Evolutionary conservation across 2,888 invertebrate genomes (phyloP).

Genomic region (Melolontha melolontha): DNA sequence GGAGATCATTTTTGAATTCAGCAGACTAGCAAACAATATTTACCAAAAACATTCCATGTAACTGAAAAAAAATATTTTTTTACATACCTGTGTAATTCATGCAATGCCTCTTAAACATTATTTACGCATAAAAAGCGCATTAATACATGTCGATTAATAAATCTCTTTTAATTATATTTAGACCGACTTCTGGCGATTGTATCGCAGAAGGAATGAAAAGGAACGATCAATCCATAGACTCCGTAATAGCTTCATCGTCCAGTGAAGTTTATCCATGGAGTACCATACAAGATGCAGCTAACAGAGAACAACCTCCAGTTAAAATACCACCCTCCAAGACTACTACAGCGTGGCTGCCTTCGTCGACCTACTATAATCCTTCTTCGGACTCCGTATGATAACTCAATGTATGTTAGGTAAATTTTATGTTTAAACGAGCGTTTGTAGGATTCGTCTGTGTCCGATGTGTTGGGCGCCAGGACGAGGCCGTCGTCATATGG

Average conservation of each 20-base stretch:
- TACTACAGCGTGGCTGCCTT: conserved; percentile 55
- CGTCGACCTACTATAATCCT: conserved; percentile 43
- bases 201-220: conserved; percentile 4
- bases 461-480: conserved; percentile 57
- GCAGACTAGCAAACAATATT: too few species aligned
- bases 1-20: too few species aligned
- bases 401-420: background rate
- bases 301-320: conserved; percentile 53
- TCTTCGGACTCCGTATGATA: conserved; percentile 34
- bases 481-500: conserved; percentile 67
- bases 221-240: conserved; percentile 49
- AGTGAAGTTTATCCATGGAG: conserved; percentile 62
- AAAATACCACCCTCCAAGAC: conserved; percentile 53
- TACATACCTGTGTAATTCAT: too few species aligned
- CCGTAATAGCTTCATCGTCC: conserved; percentile 57
- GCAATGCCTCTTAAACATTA: too few species aligned
- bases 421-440: background rate
- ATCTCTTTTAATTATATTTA: conserved; percentile 42
- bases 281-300: conserved; percentile 54
- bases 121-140: too few species aligned
- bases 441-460: conserved; percentile 48
- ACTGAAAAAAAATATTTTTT: too few species aligned
- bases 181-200: conserved; percentile 61
- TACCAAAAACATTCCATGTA: too few species aligned
- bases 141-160: too few species aligned